A percentile compares a stretch with the other conserved stretches of the same genome.
Conservation (phyloP, 2,888 invertebrate genomes). For the Baccha elongata region DNA sequence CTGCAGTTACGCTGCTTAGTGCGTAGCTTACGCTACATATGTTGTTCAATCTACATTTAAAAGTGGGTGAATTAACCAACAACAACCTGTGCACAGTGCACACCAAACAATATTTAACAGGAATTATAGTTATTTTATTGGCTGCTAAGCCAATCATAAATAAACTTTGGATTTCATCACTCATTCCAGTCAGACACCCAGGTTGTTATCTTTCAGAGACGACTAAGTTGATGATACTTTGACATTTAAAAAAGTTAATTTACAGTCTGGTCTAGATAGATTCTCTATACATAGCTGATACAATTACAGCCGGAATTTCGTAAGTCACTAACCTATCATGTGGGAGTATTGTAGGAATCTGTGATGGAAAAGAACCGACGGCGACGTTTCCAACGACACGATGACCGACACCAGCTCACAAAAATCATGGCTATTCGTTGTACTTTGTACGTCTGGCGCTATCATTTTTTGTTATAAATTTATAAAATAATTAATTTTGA, state of each 20-base stretch:
- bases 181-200: too few relatives aligned
- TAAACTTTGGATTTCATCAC: too few relatives aligned
- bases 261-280: constrained; percentile 13
- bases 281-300: constrained; percentile 11
- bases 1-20: too few relatives aligned
- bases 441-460: constrained; percentile 62
- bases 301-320: constrained; percentile 26
- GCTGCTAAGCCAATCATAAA: too few relatives aligned
- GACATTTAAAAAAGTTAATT: constrained; percentile 34
- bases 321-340: background rate
- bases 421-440: constrained; percentile 27
- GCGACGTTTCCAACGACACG: background rate
- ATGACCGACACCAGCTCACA: background rate
- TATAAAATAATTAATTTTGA: constrained; percentile 21
- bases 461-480: constrained; percentile 30
- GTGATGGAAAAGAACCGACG: constrained; percentile 9
- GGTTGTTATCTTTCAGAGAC: constrained; percentile 5
- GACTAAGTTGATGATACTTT: background rate
- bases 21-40: too few relatives aligned
- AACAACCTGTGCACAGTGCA: too few relatives aligned
- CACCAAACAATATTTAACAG: too few relatives aligned
- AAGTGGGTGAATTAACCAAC: too few relatives aligned
- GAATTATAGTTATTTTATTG: too few relatives aligned
- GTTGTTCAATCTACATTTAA: too few relatives aligned
- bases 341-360: constrained; percentile 18